Percentiles rank a stretch among this genome's conserved stretches.
These are phyloP conservation scores for Pheosia tremula DNA, from an alignment of 2,888 invertebrate species.

Conservation along the genomic window DNA sequence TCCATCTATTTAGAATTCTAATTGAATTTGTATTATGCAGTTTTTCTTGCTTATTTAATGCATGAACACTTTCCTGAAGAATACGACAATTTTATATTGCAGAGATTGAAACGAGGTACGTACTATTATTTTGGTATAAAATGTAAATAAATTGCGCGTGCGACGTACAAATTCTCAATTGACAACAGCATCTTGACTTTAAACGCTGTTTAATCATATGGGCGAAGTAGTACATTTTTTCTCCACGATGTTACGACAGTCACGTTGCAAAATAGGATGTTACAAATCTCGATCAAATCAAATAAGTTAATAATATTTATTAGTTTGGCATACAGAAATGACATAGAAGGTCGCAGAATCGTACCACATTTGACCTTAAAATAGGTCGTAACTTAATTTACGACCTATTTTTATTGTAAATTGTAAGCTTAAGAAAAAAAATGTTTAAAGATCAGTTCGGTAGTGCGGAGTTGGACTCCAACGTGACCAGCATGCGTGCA, in stretches of 20 bases:
- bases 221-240: no score
- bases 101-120: neutral
- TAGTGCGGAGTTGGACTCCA: slow-evolving; percentile 11
- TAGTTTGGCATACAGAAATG: neutral
- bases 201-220: no score
- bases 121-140: neutral
- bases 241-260: neutral
- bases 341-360: neutral
- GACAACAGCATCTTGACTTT: no score
- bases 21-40: slow-evolving; percentile 5
- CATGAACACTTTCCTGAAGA: slow-evolving; percentile 5
- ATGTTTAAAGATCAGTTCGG: slow-evolving; percentile 11
- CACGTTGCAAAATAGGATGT: neutral
- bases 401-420: slow-evolving; percentile 5
- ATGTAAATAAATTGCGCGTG: neutral
- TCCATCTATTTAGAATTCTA: slow-evolving; percentile 5
- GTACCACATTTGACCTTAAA: neutral
- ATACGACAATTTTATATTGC: neutral
- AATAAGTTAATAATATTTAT: neutral
- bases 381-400: neutral
- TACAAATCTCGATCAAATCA: neutral
- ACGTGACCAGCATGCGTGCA: slow-evolving; percentile 11
- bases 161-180: neutral
- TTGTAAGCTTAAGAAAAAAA: slow-evolving; percentile 8
- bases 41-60: slow-evolving; percentile 5